phyloP scores from a whole-genome alignment of 2,888 invertebrate species.

The Bembecia ichneumoniformis region DNA sequence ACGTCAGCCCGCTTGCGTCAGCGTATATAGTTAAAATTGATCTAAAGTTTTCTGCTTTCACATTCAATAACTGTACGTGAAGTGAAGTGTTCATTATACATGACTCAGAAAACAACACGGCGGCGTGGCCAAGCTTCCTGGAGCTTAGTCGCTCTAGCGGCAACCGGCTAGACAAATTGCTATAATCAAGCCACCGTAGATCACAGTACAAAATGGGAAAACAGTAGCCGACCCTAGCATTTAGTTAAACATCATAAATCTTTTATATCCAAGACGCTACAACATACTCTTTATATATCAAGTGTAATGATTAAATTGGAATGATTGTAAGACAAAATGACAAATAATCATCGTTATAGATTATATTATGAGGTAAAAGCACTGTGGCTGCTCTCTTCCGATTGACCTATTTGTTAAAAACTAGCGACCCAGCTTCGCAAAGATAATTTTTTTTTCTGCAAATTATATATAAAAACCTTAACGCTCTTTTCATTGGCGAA shows the following conservation, averaged over 20 bases:
- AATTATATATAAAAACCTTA: no score
- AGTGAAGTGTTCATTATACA: constrained; percentile 2
- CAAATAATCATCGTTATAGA: constrained; percentile 12
- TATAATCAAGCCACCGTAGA: constrained; percentile 28
- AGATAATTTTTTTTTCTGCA: no score
- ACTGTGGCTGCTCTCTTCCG: background rate
- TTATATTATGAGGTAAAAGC: background rate
- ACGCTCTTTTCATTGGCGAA: no score
- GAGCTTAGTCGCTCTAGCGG: constrained; percentile 14
- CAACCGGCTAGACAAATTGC: constrained; percentile 37
- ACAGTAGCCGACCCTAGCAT: background rate
- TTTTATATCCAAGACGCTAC: background rate
- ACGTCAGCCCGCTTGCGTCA: no score
- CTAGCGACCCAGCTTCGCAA: no score
- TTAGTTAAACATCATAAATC: no score
- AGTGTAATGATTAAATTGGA: no score
- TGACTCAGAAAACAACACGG: constrained; percentile 14
- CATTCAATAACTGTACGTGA: background rate
- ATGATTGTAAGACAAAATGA: constrained; percentile 8
- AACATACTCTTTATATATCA: background rate
- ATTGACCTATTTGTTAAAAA: background rate
- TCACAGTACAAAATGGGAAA: background rate
- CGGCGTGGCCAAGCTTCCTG: constrained; percentile 13
- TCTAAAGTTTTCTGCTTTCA: no score
- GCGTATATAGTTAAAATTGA: no score